Evolutionary conservation across 2,797 vertebrate genomes (phyloP).

Genomic region (Helostoma temminkii): DNA sequence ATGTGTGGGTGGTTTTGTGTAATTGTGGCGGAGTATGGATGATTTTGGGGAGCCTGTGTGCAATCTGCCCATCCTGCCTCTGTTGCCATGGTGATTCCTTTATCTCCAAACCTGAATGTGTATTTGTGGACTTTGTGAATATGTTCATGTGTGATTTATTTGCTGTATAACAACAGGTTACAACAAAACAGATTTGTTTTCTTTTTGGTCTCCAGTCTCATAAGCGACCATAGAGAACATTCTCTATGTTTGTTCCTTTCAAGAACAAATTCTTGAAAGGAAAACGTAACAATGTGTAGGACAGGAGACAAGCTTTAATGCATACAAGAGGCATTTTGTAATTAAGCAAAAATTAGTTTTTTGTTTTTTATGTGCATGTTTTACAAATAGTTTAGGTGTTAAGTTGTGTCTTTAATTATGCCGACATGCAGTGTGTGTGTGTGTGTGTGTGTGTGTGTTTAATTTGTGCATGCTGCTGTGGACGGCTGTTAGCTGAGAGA

Average conservation of each 20-base stretch:
- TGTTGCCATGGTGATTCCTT: constrained; percentile 86
- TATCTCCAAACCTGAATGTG: constrained; percentile 75
- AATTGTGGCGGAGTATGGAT: constrained; percentile 55
- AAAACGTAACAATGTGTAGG: constrained; percentile 30
- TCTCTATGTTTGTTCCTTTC: too few species aligned
- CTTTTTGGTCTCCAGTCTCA: not conserved
- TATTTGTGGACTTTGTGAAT: constrained; percentile 61
- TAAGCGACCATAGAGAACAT: not conserved
- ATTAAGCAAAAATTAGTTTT: constrained; percentile 43
- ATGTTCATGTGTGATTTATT: constrained; percentile 52
- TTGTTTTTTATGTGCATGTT: constrained; percentile 53
- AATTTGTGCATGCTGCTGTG: constrained; percentile 22
- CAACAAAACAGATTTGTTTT: constrained; percentile 43
- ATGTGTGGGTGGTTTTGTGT: constrained; percentile 37
- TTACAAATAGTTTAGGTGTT: constrained; percentile 51
- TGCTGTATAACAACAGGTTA: constrained; percentile 39
- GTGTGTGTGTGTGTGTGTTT: constrained; percentile 24
- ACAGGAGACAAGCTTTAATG: constrained; percentile 20
- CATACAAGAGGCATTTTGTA: constrained; percentile 53
- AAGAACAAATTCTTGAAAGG: constrained; percentile 22
- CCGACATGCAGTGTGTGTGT: constrained; percentile 44
- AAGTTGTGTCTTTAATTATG: constrained; percentile 59
- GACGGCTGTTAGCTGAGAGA: constrained; percentile 55
- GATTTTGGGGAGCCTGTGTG: constrained; percentile 70
- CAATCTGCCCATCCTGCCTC: constrained; percentile 78